phyloP scores from a whole-genome alignment of 2,113 vertebrate species.

The Psittacula cyanocephala region DNA sequence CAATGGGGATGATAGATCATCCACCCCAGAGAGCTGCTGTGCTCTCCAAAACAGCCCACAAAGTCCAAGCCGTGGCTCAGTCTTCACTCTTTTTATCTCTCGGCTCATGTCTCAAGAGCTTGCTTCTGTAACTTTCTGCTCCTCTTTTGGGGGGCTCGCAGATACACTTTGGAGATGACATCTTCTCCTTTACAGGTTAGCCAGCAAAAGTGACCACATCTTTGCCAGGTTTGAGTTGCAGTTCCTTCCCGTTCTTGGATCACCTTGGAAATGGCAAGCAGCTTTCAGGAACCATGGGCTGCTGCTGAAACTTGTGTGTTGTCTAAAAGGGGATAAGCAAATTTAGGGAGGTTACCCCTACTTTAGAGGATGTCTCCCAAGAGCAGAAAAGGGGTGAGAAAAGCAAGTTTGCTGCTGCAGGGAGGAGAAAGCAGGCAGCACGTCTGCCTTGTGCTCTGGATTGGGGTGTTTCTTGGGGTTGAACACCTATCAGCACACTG shows the following conservation, averaged over 20 bases:
- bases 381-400: neutral
- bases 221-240: neutral
- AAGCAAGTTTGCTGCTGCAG: neutral
- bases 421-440: neutral
- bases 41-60: neutral
- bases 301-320: neutral
- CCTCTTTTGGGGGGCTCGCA: neutral
- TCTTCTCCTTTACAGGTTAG: neutral
- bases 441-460: neutral
- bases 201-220: neutral
- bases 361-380: neutral
- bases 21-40: fast-evolving
- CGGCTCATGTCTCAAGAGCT: neutral
- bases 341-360: neutral
- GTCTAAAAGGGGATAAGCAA: neutral
- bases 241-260: neutral
- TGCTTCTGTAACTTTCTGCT: neutral
- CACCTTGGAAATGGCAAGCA: neutral
- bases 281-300: neutral
- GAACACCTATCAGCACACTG: neutral
- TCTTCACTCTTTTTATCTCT: neutral
- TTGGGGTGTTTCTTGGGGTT: neutral
- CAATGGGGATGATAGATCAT: neutral
- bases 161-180: neutral
- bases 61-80: neutral